A percentile compares a stretch with the other conserved stretches of the same genome.
Conservation (phyloP, 2,797 vertebrate genomes). For the Acanthurus lineatus region DNA sequence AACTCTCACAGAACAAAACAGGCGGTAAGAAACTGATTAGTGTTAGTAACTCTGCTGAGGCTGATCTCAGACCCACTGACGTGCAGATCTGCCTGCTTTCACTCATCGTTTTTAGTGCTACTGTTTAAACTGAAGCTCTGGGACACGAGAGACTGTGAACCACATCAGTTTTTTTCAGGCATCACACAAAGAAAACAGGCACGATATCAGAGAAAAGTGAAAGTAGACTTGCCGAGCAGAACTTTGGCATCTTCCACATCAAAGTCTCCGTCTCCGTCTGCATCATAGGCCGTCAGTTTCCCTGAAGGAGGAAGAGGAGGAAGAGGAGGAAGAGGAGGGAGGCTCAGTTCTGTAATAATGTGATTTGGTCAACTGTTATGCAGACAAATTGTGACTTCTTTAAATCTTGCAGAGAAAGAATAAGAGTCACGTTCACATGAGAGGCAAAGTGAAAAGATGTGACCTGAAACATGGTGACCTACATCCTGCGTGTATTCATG, state of each 20-base stretch:
- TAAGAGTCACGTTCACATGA: too few species aligned
- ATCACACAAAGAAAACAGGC: neutral
- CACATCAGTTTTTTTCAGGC: constrained; percentile 14
- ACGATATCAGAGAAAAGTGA: neutral
- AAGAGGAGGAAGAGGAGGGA: constrained; percentile 26
- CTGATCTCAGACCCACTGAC: neutral
- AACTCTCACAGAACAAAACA: neutral
- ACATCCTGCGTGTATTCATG: too few species aligned
- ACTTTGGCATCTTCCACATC: constrained; percentile 96
- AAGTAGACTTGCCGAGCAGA: constrained; percentile 91
- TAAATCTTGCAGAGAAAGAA: neutral
- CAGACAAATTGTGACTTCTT: too few species aligned
- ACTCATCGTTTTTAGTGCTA: neutral
- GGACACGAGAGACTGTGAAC: constrained; percentile 41
- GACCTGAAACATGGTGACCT: too few species aligned
- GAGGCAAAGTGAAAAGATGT: neutral
- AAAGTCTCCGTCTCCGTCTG: constrained; percentile 97
- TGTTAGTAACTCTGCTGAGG: neutral
- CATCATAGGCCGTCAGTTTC: constrained; percentile 92
- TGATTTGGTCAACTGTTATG: too few species aligned
- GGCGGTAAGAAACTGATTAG: neutral
- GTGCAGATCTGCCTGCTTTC: neutral
- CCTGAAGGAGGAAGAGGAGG: constrained; percentile 81
- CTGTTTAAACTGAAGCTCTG: neutral
- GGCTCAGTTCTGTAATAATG: neutral